Base-by-base conservation (phyloP, 1,140 invertebrate species). In the Listronotus bonariensis region DNA sequence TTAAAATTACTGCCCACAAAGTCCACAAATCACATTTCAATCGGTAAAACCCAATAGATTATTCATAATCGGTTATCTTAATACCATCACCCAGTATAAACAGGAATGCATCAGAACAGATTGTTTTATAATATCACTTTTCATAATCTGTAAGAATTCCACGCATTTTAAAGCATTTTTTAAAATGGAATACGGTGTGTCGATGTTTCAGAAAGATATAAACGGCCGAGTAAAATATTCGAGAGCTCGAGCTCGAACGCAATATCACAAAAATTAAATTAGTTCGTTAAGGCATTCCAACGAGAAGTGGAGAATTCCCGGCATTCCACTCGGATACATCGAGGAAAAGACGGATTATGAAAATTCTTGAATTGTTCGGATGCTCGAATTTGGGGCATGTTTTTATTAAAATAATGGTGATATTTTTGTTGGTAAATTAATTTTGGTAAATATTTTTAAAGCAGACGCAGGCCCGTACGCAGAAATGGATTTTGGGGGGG, bases 191-290 rank as follows among this genome's bases (percentile, higher is more conserved):
- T 40, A 52, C 10, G 34, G 38, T 11, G 15, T 20, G 45, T 52
- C 63, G 55, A 65, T 65, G 55, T 49, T 46, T 65, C 63, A 34
- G 34, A 65, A 57, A 65, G 63, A 65, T 65, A 65, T 65, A 51
- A 64, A 64, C 52, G 36, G 18, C 36, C 51, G 31, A 49, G 54
- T 65, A 38, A 65, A 58, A 65, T 65, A 65, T 65, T 58, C 63
- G 46, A 49, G 56, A 31, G 52, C 52, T 17, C 34, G 52, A 14
- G 14, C 18, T 17, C 18, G 52, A 54, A 54, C 52, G 63, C 54
- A 65, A 65, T 65, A 65, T 65, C 63, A 65, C 63, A 65, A 65
- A 65, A 65, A 65, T 65, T 65, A 65, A 65, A 65, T 65, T 65
- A 65, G 63, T 65, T 65, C 63, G 63, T 65, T 65, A 65, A 59